A percentile compares a stretch with the other conserved stretches of the same genome.
These are phyloP conservation scores for Electrona antarctica DNA, from an alignment of 2,113 vertebrate species.

Conservation along the genomic window DNA sequence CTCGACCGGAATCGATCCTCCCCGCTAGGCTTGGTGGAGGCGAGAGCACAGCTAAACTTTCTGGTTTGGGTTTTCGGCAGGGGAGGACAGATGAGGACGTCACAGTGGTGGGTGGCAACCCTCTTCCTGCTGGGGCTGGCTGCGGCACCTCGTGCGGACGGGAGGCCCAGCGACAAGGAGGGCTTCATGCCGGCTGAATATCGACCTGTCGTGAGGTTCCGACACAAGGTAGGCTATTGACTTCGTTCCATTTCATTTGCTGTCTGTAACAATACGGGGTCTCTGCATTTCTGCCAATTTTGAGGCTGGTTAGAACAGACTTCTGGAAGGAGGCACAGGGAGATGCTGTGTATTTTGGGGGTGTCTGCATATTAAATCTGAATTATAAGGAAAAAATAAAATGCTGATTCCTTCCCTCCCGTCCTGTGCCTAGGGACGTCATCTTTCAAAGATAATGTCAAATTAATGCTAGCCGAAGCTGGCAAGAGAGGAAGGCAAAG, in stretches of 20 bases:
- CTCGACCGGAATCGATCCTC: slow-evolving; percentile 37
- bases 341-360: not conserved
- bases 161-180: slow-evolving; percentile 66
- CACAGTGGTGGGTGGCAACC: slow-evolving; percentile 62
- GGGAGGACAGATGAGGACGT: slow-evolving; percentile 74
- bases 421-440: slow-evolving; percentile 36
- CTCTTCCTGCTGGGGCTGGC: slow-evolving; percentile 67
- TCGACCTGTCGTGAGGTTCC: slow-evolving; percentile 79
- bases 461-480: slow-evolving; percentile 33
- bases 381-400: slow-evolving; percentile 19
- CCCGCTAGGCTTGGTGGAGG: not conserved
- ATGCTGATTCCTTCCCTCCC: slow-evolving; percentile 56
- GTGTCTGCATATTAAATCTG: slow-evolving; percentile 26
- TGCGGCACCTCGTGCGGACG: slow-evolving; percentile 50
- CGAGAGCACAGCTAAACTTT: slow-evolving; percentile 42
- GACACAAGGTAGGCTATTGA: slow-evolving; percentile 81
- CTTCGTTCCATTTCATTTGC: slow-evolving; percentile 52
- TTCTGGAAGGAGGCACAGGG: slow-evolving; percentile 27
- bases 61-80: slow-evolving; percentile 66
- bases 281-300: slow-evolving; percentile 46
- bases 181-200: slow-evolving; percentile 65
- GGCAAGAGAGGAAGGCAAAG: slow-evolving; percentile 27
- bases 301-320: slow-evolving; percentile 50
- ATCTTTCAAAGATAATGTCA: slow-evolving; percentile 46
- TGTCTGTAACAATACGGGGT: slow-evolving; percentile 28